These are phyloP conservation scores for Syngnathus acus DNA, from an alignment of 2,797 vertebrate genomes.

Conservation along the genomic window DNA sequence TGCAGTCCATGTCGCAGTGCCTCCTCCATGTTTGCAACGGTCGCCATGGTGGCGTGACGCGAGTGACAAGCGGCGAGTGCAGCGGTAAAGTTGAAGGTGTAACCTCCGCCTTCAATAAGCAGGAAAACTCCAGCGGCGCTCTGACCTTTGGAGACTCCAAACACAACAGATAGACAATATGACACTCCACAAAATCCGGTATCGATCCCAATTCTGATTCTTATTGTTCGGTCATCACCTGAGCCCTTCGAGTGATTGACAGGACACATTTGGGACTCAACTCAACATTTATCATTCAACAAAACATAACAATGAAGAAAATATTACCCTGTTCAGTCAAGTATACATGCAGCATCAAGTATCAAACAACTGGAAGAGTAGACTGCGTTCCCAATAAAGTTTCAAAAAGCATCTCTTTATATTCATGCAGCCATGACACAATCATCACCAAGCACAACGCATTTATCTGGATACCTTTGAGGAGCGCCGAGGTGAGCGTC, in stretches of 20 bases:
- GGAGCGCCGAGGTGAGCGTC: background rate
- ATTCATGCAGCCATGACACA: background rate
- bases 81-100: conserved; percentile 53
- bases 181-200: background rate
- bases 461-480: background rate
- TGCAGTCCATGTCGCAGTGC: conserved; percentile 54
- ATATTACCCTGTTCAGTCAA: too few species aligned
- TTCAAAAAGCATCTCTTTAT: background rate
- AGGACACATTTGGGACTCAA: too few species aligned
- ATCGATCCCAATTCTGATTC: too few species aligned
- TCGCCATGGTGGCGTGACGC: conserved; percentile 58
- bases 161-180: background rate
- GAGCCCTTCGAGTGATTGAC: too few species aligned
- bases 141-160: conserved; percentile 15
- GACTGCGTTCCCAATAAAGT: background rate
- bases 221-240: too few species aligned
- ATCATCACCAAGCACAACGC: background rate
- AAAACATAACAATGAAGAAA: too few species aligned
- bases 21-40: conserved; percentile 45
- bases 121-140: conserved; percentile 53
- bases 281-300: too few species aligned
- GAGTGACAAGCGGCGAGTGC: conserved; percentile 47
- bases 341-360: background rate
- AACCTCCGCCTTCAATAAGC: conserved; percentile 28
- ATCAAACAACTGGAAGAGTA: background rate